Conservation (phyloP, 2,888 invertebrate genomes). For the Scaptodrosophila latifasciaeformis region DNA sequence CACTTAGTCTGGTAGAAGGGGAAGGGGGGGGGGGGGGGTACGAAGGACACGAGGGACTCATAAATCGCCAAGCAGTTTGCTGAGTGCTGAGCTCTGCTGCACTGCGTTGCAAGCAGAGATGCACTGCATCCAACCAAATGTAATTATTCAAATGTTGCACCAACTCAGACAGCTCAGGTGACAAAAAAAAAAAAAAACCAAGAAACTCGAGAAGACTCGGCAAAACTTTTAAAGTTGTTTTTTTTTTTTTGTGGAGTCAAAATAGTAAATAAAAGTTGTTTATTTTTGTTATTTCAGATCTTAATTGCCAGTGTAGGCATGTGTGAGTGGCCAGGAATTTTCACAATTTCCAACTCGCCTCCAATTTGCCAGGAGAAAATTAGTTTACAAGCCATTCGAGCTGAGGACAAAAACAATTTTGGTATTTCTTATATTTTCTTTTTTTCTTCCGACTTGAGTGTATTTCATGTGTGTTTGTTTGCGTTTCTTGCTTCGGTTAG, state of each 20-base stretch:
- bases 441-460: not conserved
- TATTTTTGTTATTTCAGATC: no score
- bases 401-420: not conserved
- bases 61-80: slow-evolving; percentile 40
- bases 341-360: no score
- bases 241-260: no score
- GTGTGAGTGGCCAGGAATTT: no score
- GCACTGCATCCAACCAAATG: slow-evolving; percentile 45
- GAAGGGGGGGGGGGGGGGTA: not conserved
- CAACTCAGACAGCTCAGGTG: slow-evolving; percentile 37
- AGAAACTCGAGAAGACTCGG: no score
- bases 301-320: no score
- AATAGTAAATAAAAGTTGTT: no score
- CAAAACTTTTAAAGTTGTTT: no score
- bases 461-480: no score
- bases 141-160: slow-evolving; percentile 56
- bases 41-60: slow-evolving; percentile 42
- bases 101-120: slow-evolving; percentile 1
- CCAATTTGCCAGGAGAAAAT: no score
- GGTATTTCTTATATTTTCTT: not conserved
- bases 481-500: no score
- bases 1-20: not conserved
- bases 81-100: slow-evolving; percentile 1
- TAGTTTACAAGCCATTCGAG: not conserved
- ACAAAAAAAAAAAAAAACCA: no score